Conservation (phyloP, 92 coral and sea anemone species). For the Meandrina meandrites region DNA sequence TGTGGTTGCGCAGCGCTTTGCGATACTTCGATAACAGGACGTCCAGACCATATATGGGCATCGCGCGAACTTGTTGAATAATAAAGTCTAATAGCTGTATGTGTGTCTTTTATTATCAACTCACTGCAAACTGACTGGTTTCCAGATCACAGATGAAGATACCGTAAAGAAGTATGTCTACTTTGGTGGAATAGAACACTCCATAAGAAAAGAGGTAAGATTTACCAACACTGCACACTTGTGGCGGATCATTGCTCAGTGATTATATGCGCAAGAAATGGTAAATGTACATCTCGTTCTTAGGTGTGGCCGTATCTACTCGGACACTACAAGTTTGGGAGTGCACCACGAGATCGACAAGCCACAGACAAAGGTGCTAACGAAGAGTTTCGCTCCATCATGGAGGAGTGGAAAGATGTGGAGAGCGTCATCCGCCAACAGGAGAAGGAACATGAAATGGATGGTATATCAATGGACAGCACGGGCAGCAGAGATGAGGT, state of each 20-base stretch:
- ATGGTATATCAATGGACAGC: slow-evolving; percentile 92
- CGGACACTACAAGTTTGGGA: slow-evolving; percentile 88
- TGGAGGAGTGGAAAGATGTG: slow-evolving; percentile 93
- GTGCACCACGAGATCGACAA: slow-evolving; percentile 79
- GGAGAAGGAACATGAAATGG: slow-evolving; percentile 86
- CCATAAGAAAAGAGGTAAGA: slow-evolving; percentile 81
- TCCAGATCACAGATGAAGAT: slow-evolving; percentile 73
- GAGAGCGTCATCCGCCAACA: slow-evolving; percentile 77
- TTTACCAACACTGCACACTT: background rate
- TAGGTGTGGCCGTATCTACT: slow-evolving; percentile 97
- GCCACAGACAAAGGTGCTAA: slow-evolving; percentile 60
- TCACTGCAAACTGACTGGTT: background rate
- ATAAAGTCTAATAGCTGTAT: too few species aligned
- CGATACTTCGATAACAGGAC: too few species aligned
- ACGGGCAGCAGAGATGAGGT: slow-evolving; percentile 94
- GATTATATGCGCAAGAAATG: background rate
- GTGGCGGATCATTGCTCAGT: background rate
- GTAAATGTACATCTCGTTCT: background rate
- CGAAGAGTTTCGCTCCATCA: slow-evolving; percentile 64
- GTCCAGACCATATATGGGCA: too few species aligned
- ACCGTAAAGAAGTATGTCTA: slow-evolving; percentile 68
- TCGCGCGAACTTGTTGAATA: too few species aligned
- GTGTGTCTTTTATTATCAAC: background rate
- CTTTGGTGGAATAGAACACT: slow-evolving; percentile 88
- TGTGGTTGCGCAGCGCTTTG: too few species aligned